Evolutionary conservation across 2,888 invertebrate species (phyloP).

Genomic region (Melipona bicolor): DNA sequence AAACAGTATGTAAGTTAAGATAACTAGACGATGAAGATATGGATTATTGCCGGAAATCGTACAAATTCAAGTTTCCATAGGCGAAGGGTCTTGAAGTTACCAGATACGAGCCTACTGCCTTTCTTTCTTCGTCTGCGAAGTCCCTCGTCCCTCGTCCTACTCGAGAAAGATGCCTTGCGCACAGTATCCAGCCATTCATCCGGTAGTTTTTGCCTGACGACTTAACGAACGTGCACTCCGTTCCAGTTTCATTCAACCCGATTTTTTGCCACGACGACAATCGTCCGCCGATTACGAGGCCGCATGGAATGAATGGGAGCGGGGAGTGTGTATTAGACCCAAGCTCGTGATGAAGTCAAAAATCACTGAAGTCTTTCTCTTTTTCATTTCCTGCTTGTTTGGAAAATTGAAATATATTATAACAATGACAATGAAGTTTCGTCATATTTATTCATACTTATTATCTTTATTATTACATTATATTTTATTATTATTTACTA

Average conservation of each 20-base stretch:
- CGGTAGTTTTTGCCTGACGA: conserved; percentile 58
- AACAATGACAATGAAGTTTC: not conserved
- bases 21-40: not conserved
- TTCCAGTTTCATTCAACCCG: conserved; percentile 65
- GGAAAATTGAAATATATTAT: not conserved
- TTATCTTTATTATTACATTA: too few relatives aligned
- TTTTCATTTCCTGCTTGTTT: not conserved
- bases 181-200: conserved; percentile 62
- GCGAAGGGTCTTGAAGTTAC: conserved; percentile 32
- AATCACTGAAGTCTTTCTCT: not conserved
- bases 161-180: conserved; percentile 37
- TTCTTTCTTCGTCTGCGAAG: conserved; percentile 39
- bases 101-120: conserved; percentile 51
- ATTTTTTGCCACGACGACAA: conserved; percentile 46
- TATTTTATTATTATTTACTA: too few relatives aligned
- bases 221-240: conserved; percentile 60
- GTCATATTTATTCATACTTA: too few relatives aligned
- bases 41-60: conserved; percentile 7
- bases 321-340: not conserved
- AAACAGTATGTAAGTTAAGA: not conserved
- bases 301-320: conserved; percentile 45
- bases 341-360: not conserved
- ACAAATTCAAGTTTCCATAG: not conserved
- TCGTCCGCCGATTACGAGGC: conserved; percentile 51
- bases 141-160: conserved; percentile 31